phyloP scores from a whole-genome alignment of 1,140 invertebrate species.

The Anoplophora glabripennis region DNA sequence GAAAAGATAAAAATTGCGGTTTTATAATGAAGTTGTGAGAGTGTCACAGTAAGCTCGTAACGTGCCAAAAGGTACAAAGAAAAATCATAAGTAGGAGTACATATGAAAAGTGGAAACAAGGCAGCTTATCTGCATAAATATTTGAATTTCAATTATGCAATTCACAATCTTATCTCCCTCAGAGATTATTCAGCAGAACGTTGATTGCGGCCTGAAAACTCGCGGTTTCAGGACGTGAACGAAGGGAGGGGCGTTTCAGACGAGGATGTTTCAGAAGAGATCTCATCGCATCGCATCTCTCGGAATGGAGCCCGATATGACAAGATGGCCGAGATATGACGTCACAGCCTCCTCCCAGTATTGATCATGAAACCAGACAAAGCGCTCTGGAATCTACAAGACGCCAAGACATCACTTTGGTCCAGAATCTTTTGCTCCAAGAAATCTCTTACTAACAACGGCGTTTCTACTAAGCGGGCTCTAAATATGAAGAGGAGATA shows the following conservation, averaged over 20 bases:
- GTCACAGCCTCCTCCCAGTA: constrained; percentile 44
- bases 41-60: neutral
- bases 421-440: neutral
- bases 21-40: constrained; percentile 5
- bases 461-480: too few species aligned
- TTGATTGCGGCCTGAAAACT: neutral
- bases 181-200: constrained; percentile 8
- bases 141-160: constrained; percentile 17
- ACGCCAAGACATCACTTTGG: constrained; percentile 15
- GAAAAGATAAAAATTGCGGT: constrained; percentile 8
- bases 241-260: constrained; percentile 30
- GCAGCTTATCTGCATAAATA: constrained; percentile 1
- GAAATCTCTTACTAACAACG: too few species aligned
- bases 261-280: constrained; percentile 36
- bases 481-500: too few species aligned
- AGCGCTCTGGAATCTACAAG: constrained; percentile 12
- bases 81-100: neutral
- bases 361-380: constrained; percentile 40
- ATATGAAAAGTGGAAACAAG: constrained; percentile 1
- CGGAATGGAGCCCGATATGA: constrained; percentile 45
- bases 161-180: constrained; percentile 8
- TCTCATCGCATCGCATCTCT: constrained; percentile 41
- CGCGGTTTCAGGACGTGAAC: constrained; percentile 9
- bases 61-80: neutral
- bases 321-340: constrained; percentile 49